Base-by-base conservation (phyloP, 2,797 vertebrate genomes). In the Amblyopsis hoosieri region DNA sequence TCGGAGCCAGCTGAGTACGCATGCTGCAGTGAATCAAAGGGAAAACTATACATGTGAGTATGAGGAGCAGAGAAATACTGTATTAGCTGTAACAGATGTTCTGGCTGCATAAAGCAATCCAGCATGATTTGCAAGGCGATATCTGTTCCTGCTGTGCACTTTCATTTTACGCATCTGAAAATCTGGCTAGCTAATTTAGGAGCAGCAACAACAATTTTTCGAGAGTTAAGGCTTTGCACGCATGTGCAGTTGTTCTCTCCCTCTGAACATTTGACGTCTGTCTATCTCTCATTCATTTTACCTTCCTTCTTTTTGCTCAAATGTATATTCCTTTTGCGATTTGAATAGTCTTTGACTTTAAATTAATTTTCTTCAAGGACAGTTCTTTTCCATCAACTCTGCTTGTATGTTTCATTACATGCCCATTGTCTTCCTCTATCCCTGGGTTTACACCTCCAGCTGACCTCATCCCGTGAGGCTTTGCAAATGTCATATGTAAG, bases 121-220 rank as follows among this genome's bases (percentile, higher is more conserved):
- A 45, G 48, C 33, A 29, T 3, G n/a, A 55, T 33, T 12, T 11
- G 54, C 15, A 37, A n/a, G 10, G 10, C 42, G 5, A 5, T 5
- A 45, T 54, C 15, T 53, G 67, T 6, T 42, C 50, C 10, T 29
- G 42, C 9, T 42, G 23, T 48, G 37, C n/a, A 48, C 45, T 52
- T 10, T 14, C 19, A 42, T 23, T 58, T 57, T 2, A 45, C 12
- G 54, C 59, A 46, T 17, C 19, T 14, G 55, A 51, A 29, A 57
- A 37, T 54, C 31, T 50, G 51, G 19, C 42, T 29, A n/a, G 31
- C 45, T 61, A 17, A 45, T 69, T 62, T 51, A 52, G 62, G 29
- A 14, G 7, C 33, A 17, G 52, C 14, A 52, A 29, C 54, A 46
- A 54, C 45, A 2, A 31, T 54, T 23, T 0, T 42, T 12, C 4